Conservation (phyloP, 2,113 vertebrate species). For the Butastur rufipennis region DNA sequence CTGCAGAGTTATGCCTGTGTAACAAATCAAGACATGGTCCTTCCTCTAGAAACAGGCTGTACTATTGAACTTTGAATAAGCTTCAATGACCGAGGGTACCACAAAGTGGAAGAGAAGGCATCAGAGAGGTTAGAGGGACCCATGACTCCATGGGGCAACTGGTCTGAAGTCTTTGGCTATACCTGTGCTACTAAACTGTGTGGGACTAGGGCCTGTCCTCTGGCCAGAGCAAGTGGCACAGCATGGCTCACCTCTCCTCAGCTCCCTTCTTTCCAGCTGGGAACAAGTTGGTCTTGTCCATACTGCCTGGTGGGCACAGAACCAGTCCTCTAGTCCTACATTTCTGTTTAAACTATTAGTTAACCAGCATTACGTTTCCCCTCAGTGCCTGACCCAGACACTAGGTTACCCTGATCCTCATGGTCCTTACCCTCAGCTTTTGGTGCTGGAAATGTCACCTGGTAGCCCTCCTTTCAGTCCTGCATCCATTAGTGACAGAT, state of each 20-base stretch:
- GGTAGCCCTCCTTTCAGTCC: background rate
- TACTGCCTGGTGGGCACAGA: background rate
- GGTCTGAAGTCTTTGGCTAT: background rate
- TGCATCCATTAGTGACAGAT: background rate
- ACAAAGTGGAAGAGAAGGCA: background rate
- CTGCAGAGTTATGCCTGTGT: background rate
- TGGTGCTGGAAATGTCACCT: background rate
- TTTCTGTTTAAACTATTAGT: background rate
- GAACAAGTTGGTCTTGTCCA: background rate
- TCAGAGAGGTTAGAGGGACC: background rate
- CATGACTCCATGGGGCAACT: fast-evolving
- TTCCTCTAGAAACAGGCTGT: background rate
- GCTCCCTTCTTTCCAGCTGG: background rate
- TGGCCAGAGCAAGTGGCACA: background rate
- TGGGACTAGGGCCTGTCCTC: background rate
- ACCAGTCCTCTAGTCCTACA: background rate
- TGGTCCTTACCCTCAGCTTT: background rate
- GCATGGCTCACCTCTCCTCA: background rate
- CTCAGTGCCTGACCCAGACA: background rate
- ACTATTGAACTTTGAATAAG: background rate
- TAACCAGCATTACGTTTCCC: background rate
- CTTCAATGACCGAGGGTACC: background rate
- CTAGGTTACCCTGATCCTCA: background rate
- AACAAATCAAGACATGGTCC: background rate
- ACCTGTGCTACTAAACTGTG: background rate